A percentile compares a stretch with the other conserved stretches of the same genome.
Conservation (phyloP, 2,888 invertebrate species). For the Muscina levida region DNA sequence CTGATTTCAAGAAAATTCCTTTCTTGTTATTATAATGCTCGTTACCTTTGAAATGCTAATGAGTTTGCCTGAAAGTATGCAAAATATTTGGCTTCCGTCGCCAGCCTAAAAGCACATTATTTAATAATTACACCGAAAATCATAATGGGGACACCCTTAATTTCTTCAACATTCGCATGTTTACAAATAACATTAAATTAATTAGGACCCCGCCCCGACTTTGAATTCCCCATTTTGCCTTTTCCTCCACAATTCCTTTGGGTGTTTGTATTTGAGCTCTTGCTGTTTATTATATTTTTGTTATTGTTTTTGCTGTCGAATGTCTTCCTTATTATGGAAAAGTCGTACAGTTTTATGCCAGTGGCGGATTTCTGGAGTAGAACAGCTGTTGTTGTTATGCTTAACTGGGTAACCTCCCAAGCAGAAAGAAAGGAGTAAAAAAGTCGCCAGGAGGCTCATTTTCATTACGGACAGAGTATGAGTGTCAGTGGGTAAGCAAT, state of each 20-base stretch:
- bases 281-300: neutral
- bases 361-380: slow-evolving; percentile 18
- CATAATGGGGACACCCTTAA: slow-evolving; percentile 31
- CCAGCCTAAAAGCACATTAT: slow-evolving; percentile 9
- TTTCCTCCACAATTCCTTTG: neutral
- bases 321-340: slow-evolving; percentile 30
- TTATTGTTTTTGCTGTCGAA: neutral
- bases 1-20: slow-evolving; percentile 4
- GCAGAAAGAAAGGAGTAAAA: slow-evolving; percentile 42
- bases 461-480: slow-evolving; percentile 8
- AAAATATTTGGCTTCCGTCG: neutral
- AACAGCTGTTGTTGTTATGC: slow-evolving; percentile 34
- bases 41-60: neutral
- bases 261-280: neutral
- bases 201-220: slow-evolving; percentile 43
- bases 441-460: slow-evolving; percentile 53
- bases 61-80: slow-evolving; percentile 12
- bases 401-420: slow-evolving; percentile 16
- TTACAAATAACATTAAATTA: slow-evolving; percentile 60
- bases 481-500: slow-evolving; percentile 4
- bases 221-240: neutral
- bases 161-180: slow-evolving; percentile 34
- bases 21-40: neutral
- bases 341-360: slow-evolving; percentile 32
- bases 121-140: slow-evolving; percentile 14